Evolutionary conservation across 2,888 invertebrate species (phyloP).

Genomic region (Orchesellides sinensis): DNA sequence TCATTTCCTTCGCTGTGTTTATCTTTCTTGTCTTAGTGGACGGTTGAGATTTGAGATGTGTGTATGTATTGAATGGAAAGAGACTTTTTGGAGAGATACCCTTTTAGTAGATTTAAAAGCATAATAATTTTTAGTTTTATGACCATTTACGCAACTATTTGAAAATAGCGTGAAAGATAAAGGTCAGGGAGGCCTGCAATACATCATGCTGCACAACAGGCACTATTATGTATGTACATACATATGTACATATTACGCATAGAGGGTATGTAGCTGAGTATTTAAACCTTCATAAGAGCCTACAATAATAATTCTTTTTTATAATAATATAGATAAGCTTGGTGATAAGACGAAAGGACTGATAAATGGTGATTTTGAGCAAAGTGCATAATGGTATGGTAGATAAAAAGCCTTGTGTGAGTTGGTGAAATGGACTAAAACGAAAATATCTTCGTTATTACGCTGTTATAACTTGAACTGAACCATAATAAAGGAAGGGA

Average conservation of each 20-base stretch:
- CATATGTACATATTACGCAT: too few relatives aligned
- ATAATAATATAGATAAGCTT: too few relatives aligned
- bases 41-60: too few relatives aligned
- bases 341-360: too few relatives aligned
- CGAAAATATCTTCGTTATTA: neutral
- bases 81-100: neutral
- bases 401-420: neutral
- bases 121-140: slow-evolving; percentile 28
- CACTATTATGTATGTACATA: too few relatives aligned
- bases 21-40: neutral
- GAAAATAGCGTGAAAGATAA: slow-evolving; percentile 40
- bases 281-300: too few relatives aligned
- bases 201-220: too few relatives aligned
- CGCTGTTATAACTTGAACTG: neutral
- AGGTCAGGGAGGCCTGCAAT: slow-evolving; percentile 35
- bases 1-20: too few relatives aligned
- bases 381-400: neutral
- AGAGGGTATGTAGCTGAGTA: too few relatives aligned
- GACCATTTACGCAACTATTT: slow-evolving; percentile 43
- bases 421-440: neutral
- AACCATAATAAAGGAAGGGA: slow-evolving; percentile 1
- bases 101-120: slow-evolving; percentile 22
- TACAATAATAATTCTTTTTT: too few relatives aligned
- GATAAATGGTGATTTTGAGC: too few relatives aligned
- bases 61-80: neutral